Percentiles rank a stretch among this genome's conserved stretches.
Conservation (phyloP, 64 coral and sea anemone species). For the Stichodactyla mertensii region DNA sequence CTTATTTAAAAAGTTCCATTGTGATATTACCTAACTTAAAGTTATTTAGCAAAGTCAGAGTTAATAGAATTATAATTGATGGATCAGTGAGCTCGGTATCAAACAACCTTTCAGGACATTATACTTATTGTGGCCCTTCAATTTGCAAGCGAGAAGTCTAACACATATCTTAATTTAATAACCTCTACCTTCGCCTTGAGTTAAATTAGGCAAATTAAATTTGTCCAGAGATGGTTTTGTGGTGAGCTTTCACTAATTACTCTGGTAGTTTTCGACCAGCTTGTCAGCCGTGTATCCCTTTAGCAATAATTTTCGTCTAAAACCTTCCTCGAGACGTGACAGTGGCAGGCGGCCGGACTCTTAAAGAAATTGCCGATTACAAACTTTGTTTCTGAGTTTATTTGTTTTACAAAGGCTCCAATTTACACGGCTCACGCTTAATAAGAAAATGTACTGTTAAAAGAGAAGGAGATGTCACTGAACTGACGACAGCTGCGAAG, state of each 20-base stretch:
- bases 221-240: constrained; percentile 7
- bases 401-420: constrained; percentile 10
- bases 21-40: constrained; percentile 14
- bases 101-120: neutral
- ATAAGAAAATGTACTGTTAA: neutral
- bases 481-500: neutral
- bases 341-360: neutral
- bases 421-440: constrained; percentile 5
- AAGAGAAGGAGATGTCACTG: neutral
- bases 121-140: neutral
- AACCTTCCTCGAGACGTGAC: neutral
- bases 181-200: neutral
- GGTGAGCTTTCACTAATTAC: neutral
- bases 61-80: constrained; percentile 35
- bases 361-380: constrained; percentile 5
- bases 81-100: neutral
- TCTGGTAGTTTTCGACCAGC: neutral
- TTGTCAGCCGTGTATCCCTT: neutral
- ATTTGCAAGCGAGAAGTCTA: constrained; percentile 27
- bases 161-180: constrained; percentile 16
- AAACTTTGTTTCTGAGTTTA: constrained; percentile 5
- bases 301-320: neutral
- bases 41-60: constrained; percentile 28
- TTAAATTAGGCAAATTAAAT: constrained; percentile 26
- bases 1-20: constrained; percentile 4